These are phyloP conservation scores for Chymomyza fuscimana DNA, from an alignment of 2,888 invertebrate species.

Conservation along the genomic window DNA sequence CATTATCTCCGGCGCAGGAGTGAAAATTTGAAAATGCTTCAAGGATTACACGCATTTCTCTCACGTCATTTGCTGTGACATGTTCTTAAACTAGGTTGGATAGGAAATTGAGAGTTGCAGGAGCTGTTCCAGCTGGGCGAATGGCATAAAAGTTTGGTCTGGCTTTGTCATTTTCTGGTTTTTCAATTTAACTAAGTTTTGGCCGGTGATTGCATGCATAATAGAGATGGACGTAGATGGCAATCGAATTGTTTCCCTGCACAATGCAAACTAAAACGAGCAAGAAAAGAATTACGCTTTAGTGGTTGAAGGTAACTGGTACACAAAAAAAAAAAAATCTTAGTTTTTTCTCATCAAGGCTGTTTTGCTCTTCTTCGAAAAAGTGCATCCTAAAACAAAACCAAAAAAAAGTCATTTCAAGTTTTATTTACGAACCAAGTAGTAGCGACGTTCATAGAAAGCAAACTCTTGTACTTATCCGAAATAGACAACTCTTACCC, in stretches of 20 bases:
- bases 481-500: too few relatives aligned
- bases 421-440: too few relatives aligned
- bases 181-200: constrained; percentile 55
- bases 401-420: too few relatives aligned
- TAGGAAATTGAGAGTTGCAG: background rate
- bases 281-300: background rate
- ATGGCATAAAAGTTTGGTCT: background rate
- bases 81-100: constrained; percentile 11
- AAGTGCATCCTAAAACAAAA: too few relatives aligned
- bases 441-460: too few relatives aligned
- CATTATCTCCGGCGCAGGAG: background rate
- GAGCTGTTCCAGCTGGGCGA: background rate
- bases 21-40: background rate
- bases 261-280: background rate
- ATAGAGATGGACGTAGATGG: constrained; percentile 53
- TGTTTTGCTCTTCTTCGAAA: too few relatives aligned
- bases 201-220: constrained; percentile 59
- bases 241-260: constrained; percentile 54
- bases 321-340: too few relatives aligned
- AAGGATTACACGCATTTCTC: constrained; percentile 50
- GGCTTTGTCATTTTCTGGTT: constrained; percentile 3
- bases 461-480: too few relatives aligned
- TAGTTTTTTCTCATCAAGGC: too few relatives aligned
- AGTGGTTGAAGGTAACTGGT: too few relatives aligned
- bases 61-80: constrained; percentile 53